Base-by-base conservation (phyloP, 2,888 invertebrate species). In the Platerodrilus igneus region DNA sequence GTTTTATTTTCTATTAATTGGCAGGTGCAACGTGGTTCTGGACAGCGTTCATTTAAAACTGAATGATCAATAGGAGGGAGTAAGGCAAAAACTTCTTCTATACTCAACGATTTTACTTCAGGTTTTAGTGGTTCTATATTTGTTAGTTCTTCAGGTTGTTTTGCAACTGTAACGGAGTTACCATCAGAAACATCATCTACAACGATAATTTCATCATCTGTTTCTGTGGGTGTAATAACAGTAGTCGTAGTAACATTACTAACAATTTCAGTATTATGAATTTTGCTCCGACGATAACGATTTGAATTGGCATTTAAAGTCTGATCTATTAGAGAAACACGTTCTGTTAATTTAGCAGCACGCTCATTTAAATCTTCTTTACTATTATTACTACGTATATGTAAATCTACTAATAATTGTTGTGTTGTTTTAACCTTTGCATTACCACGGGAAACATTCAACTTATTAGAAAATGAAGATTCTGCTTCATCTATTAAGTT, bases 341-440 rank as follows among this genome's bases (percentile, higher is more conserved):
- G 53, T 36, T 68, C 67, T 0, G 67, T 68, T 35, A 68, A 43
- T 42, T 68, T 67, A 17, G 68, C 68, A 2, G 68, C 68, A 17
- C 64, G 56, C 40, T 66, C 62, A 35, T 58, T 64, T 58, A 66
- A 57, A 57, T 68, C 67, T 46, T 67, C 67, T 47, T 59, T 57
- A 10, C 37, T 45, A 16, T 22, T 41, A 10, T 33, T 39, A 38
- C 59, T 59, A 30, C 64, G 61, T 33, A 63, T 68, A 67, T 83
- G 82, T 53, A 89, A 74, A 65, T 86, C 83, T 35, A 83, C 86
- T 42, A 90, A 71, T 37, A 91, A 69, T 65, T 91, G 87, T 60
- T 86, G 81, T 1, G 90, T 91, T 15, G 84, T 85, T 67, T 83
- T 83, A 28, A 84, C 73, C 58, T 78, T 77, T 11, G 78, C 76